A percentile compares a stretch with the other conserved stretches of the same genome.
Conservation (phyloP, 2,888 invertebrate genomes). For the Cheilosia vulpina region DNA sequence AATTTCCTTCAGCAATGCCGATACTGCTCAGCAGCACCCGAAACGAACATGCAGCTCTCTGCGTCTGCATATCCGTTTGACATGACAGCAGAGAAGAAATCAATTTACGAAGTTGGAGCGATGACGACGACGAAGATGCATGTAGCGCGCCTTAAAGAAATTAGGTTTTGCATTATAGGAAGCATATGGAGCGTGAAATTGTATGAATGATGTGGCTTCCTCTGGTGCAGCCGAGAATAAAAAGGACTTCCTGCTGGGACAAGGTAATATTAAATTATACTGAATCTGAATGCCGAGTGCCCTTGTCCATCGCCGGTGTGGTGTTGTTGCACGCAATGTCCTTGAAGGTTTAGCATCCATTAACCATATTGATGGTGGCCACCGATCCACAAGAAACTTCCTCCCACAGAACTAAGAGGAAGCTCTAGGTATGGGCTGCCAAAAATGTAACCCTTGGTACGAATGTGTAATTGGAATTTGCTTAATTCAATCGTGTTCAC, state of each 20-base stretch:
- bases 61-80: conserved; percentile 52
- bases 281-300: not conserved
- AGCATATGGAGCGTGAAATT: conserved; percentile 72
- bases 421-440: conserved; percentile 15
- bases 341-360: conserved; percentile 27
- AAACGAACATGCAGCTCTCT: conserved; percentile 26
- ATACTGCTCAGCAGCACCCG: conserved; percentile 13
- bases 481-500: conserved; percentile 48
- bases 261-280: conserved; percentile 42
- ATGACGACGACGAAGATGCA: conserved; percentile 57
- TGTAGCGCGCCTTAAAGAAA: conserved; percentile 65
- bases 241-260: conserved; percentile 14
- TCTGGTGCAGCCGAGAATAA: conserved; percentile 4
- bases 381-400: not conserved
- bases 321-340: conserved; percentile 38
- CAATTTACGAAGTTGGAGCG: conserved; percentile 61
- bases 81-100: conserved; percentile 71
- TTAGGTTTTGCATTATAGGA: conserved; percentile 70
- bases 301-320: conserved; percentile 12
- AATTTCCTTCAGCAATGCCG: conserved; percentile 54
- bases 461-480: conserved; percentile 32
- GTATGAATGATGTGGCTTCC: conserved; percentile 63
- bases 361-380: conserved; percentile 13
- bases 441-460: conserved; percentile 19
- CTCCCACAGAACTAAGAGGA: conserved; percentile 12